phyloP scores from a whole-genome alignment of 2,797 vertebrate genomes.

The Arctocebus calabarensis region DNA sequence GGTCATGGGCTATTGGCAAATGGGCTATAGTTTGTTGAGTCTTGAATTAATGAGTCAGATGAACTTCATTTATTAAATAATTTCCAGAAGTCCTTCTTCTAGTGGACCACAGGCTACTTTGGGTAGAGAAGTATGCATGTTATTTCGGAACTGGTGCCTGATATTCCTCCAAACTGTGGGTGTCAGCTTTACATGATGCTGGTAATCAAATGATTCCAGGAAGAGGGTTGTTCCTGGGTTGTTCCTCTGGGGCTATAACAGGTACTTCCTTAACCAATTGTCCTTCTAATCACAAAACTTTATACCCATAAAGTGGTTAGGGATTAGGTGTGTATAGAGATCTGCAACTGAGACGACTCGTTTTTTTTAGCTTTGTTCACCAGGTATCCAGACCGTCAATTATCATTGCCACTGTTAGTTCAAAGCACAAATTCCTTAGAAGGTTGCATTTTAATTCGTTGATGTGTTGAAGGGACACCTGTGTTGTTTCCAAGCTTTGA shows the following conservation, averaged over 20 bases:
- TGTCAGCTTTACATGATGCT: no score
- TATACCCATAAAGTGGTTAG: neutral
- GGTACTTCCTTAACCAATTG: no score
- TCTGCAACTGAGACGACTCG: neutral
- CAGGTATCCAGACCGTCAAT: neutral
- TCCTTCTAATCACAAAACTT: neutral
- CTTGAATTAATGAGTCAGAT: neutral
- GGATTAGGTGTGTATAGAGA: neutral
- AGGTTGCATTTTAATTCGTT: neutral
- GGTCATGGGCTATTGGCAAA: neutral
- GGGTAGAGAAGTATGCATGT: accelerated
- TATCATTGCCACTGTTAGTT: neutral
- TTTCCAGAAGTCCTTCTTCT: neutral
- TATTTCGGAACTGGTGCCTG: neutral
- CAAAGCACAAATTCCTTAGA: neutral
- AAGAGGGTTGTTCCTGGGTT: neutral
- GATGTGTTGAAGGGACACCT: no score
- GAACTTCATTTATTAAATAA: neutral
- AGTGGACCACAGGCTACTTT: neutral
- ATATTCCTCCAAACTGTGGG: neutral
- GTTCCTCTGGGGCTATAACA: no score
- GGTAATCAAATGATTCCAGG: no score
- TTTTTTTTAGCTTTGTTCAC: neutral
- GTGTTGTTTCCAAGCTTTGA: no score
- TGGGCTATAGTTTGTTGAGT: no score